Evolutionary conservation across 2,888 invertebrate species (phyloP), one percentile per base, ranked within the genome.

Genomic region (Ethmia dodecea): DNA sequence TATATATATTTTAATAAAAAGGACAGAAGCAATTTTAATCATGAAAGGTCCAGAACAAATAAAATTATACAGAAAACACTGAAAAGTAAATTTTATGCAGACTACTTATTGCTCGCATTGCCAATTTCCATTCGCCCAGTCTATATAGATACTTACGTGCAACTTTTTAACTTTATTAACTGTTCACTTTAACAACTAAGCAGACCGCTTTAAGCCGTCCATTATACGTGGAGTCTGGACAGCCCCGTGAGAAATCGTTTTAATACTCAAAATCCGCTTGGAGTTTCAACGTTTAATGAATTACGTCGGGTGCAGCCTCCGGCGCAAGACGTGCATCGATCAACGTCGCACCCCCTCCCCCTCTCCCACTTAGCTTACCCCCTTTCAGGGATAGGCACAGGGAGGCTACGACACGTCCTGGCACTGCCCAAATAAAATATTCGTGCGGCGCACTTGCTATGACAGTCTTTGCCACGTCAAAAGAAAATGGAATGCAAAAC

Each of bases 271-370:
- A 84, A 81, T 80, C 83, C 81, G 80, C 79, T 75, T 77, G 79
- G 79, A 84, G 83, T 79, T 81, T 80, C 80, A 83, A 68, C 80
- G 79, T 84, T 84, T 86, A 86, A 86, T 86, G 84, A 86, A 86
- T 86, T 84, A 86, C 84, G 81, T 80, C 75, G 84, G 80, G 73
- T 80, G 84, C 87, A 83, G 83, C 81, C 86, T 81, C 87, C 81
- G 86, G 88, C 86, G 87, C 88, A 88, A 88, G 88, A 88, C 88
- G 88, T 87, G 87, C 88, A 89, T 88, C 88, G 88, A 89, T 89
- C 89, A 88, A 88, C 55, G 37, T 55, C 57, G 55, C 41, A 51
- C 47, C 43, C 38, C 40, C 54, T 53, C 52, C 60, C 47, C 36
- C 26, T 36, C 43, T 47, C 36, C 11, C 25, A 28, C 39, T 28